A percentile compares a stretch with the other conserved stretches of the same genome.
Conservation (phyloP, 2,113 vertebrate species). For the Scophthalmus maximus region DNA sequence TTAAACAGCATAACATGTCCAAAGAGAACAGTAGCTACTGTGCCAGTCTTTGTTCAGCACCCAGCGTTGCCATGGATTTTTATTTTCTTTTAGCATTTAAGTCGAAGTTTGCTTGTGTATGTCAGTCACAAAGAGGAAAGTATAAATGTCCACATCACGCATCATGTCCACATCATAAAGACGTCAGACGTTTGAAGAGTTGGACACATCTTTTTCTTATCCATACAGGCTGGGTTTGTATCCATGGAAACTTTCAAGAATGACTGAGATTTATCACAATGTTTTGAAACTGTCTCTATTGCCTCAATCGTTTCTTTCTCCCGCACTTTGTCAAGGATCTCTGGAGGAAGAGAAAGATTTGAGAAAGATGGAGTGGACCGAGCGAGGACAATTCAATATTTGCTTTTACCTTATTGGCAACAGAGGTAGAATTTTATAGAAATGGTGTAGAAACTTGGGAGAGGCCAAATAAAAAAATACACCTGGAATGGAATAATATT, state of each 20-base stretch:
- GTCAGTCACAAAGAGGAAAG: no score
- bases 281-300: slow-evolving; percentile 58
- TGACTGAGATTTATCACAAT: slow-evolving; percentile 51
- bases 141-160: no score
- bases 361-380: slow-evolving; percentile 69
- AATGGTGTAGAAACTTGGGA: slow-evolving; percentile 37
- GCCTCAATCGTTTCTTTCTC: slow-evolving; percentile 51
- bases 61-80: slow-evolving; percentile 24
- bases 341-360: slow-evolving; percentile 63
- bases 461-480: slow-evolving; percentile 31
- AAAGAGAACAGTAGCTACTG: slow-evolving; percentile 21
- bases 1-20: slow-evolving; percentile 56
- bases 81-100: slow-evolving; percentile 25
- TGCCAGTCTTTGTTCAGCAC: slow-evolving; percentile 33
- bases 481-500: slow-evolving; percentile 57
- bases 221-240: slow-evolving; percentile 54
- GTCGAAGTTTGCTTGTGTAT: slow-evolving; percentile 24
- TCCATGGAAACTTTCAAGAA: slow-evolving; percentile 74
- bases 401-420: slow-evolving; percentile 60
- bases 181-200: slow-evolving; percentile 25
- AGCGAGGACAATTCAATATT: slow-evolving; percentile 73
- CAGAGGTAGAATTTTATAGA: slow-evolving; percentile 53
- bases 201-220: slow-evolving; percentile 30
- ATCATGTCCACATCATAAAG: slow-evolving; percentile 24
- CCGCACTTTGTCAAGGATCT: slow-evolving; percentile 66